Evolutionary conservation across 2,113 vertebrate genomes (phyloP).

Genomic region (Orycteropus afer): DNA sequence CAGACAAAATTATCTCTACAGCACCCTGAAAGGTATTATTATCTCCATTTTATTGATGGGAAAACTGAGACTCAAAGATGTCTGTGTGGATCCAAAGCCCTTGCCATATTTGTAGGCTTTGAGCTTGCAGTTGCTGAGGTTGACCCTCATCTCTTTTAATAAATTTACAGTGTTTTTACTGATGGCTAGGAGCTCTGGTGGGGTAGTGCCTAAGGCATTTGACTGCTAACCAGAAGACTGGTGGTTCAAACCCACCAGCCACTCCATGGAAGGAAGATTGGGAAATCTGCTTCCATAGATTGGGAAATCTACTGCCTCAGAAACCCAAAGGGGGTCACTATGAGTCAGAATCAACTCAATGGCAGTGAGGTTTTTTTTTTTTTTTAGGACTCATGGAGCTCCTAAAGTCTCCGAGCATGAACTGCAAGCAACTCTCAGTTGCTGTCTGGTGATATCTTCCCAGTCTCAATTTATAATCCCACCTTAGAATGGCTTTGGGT

Average conservation of each 20-base stretch:
- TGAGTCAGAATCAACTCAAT: too few relatives aligned
- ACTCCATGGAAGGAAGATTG: too few relatives aligned
- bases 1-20: not conserved
- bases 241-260: too few relatives aligned
- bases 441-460: not conserved
- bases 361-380: too few relatives aligned
- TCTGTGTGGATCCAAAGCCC: not conserved
- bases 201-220: too few relatives aligned
- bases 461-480: slow-evolving; percentile 46
- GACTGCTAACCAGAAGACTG: too few relatives aligned
- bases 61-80: not conserved
- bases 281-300: too few relatives aligned
- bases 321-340: too few relatives aligned
- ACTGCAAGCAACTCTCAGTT: not conserved
- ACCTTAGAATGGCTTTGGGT: not conserved
- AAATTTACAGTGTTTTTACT: not conserved
- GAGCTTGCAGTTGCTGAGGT: not conserved
- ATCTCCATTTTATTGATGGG: not conserved
- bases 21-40: not conserved
- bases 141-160: not conserved
- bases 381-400: not conserved
- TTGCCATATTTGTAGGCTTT: not conserved
- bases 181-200: too few relatives aligned
- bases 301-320: too few relatives aligned
- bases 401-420: not conserved